Conservation (phyloP, 2,888 invertebrate genomes). For the Cephus runcator region DNA sequence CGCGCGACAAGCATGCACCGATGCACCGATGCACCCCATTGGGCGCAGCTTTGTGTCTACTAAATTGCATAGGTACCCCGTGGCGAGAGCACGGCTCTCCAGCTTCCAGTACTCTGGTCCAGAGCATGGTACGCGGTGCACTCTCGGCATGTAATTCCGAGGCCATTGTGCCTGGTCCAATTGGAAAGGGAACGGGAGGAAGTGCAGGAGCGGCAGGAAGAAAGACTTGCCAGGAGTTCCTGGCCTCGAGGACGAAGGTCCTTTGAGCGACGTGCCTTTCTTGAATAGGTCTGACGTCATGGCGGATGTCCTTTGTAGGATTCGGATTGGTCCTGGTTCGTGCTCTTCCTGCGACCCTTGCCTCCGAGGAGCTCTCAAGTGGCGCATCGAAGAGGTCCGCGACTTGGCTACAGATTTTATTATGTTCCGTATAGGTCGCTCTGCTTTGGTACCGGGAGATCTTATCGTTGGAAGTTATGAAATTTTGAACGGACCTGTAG, state of each 20-base stretch:
- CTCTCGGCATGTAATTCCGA: constrained; percentile 38
- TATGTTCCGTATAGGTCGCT: too few species aligned
- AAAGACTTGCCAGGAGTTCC: not conserved
- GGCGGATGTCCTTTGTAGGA: constrained; percentile 42
- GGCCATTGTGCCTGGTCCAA: constrained; percentile 32
- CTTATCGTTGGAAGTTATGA: too few species aligned
- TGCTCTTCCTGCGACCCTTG: too few species aligned
- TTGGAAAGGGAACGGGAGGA: not conserved
- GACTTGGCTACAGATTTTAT: too few species aligned
- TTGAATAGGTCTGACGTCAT: constrained; percentile 29
- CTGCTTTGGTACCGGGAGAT: too few species aligned
- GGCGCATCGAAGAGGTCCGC: too few species aligned
- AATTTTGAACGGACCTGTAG: too few species aligned
- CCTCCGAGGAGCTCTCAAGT: too few species aligned
- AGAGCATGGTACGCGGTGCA: constrained; percentile 30
- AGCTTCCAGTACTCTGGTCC: not conserved
- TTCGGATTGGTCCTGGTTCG: constrained; percentile 35
- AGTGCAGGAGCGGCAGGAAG: too few species aligned
- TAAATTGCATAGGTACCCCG: not conserved
- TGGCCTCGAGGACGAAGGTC: constrained; percentile 25
- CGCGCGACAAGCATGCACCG: not conserved
- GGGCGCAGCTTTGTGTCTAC: not conserved
- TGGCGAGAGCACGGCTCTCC: not conserved
- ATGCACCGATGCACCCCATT: not conserved
- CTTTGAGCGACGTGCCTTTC: constrained; percentile 25